A percentile compares a stretch with the other conserved stretches of the same genome.
Evolutionary conservation across 2,113 vertebrate genomes (phyloP).

Genomic region (Lutjanus erythropterus): DNA sequence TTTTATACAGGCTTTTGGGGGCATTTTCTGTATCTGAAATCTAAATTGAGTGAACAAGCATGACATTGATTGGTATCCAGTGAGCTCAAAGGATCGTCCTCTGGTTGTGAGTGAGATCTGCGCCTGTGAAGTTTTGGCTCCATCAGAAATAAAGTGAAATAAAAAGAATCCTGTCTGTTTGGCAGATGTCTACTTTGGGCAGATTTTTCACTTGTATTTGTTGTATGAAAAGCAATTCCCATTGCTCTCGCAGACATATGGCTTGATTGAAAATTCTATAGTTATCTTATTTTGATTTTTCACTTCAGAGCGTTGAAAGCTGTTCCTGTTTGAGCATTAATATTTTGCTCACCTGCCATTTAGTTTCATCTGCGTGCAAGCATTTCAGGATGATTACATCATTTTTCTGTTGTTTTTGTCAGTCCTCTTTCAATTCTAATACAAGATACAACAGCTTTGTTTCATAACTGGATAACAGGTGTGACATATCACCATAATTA

Average conservation of each 20-base stretch:
- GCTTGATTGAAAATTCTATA: constrained; percentile 27
- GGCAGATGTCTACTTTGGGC: constrained; percentile 7
- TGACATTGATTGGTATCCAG: constrained; percentile 21
- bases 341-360: constrained; percentile 27
- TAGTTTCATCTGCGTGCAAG: constrained; percentile 20
- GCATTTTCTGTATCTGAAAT: constrained; percentile 18
- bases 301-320: not conserved
- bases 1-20: constrained; percentile 8
- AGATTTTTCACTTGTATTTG: constrained; percentile 22
- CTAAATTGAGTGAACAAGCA: constrained; percentile 34
- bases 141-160: constrained; percentile 22
- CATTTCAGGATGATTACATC: constrained; percentile 24
- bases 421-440: constrained; percentile 29
- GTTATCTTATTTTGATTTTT: constrained; percentile 27
- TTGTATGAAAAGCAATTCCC: constrained; percentile 16
- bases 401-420: constrained; percentile 35
- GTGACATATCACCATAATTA: constrained; percentile 32
- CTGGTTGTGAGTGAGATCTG: constrained; percentile 13
- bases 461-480: constrained; percentile 29
- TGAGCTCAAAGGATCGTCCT: constrained; percentile 1
- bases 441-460: constrained; percentile 2
- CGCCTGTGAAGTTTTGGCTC: not conserved
- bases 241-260: constrained; percentile 26
- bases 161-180: constrained; percentile 13
- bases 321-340: constrained; percentile 14